Evolutionary conservation across 2,888 invertebrate species (phyloP).

Genomic region (Meghimatium bilineatum): DNA sequence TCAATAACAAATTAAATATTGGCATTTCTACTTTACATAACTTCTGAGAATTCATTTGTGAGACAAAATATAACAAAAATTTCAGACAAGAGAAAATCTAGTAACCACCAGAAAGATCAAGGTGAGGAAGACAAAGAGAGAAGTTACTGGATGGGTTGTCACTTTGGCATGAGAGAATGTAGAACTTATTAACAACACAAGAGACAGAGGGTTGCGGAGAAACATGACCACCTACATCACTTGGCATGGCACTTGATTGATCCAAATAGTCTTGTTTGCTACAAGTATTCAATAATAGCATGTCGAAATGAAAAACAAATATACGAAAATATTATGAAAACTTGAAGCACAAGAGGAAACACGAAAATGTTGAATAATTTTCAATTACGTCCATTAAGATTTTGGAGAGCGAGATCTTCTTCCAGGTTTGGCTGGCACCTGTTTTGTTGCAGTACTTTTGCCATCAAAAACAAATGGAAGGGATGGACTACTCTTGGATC

Average conservation of each 20-base stretch:
- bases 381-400: conserved; percentile 5
- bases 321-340: not conserved
- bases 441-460: conserved; percentile 47
- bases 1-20: not conserved
- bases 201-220: too few relatives aligned
- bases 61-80: too few relatives aligned
- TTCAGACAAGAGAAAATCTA: too few relatives aligned
- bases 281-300: not conserved
- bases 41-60: too few relatives aligned
- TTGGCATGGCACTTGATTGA: too few relatives aligned
- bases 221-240: too few relatives aligned
- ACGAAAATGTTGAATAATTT: not conserved
- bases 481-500: conserved; percentile 72
- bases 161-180: too few relatives aligned
- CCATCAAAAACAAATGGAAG: conserved; percentile 70
- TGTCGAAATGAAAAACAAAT: not conserved
- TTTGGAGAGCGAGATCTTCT: conserved; percentile 46
- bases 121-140: too few relatives aligned
- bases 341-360: not conserved
- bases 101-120: too few relatives aligned
- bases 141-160: too few relatives aligned
- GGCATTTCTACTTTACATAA: too few relatives aligned
- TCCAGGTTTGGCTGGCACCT: conserved; percentile 47
- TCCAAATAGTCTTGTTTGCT: not conserved
- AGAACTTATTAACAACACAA: too few relatives aligned